These are phyloP conservation scores for Zingel zingel DNA, from an alignment of 2,113 vertebrate genomes.

Conservation along the genomic window DNA sequence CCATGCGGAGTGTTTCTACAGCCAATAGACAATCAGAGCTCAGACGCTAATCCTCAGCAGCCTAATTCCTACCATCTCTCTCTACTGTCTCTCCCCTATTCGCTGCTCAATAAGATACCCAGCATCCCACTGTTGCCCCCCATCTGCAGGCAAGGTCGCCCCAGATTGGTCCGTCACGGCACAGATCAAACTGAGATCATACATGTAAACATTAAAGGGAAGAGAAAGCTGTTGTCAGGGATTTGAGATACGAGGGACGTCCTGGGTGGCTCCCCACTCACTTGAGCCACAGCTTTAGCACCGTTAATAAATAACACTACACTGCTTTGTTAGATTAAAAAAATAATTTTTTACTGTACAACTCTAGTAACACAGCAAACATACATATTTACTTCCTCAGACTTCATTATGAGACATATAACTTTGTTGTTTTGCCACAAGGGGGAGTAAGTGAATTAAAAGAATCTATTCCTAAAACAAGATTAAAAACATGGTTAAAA, in stretches of 20 bases:
- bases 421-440: constrained; percentile 68
- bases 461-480: constrained; percentile 34
- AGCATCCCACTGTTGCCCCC: constrained; percentile 56
- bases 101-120: constrained; percentile 22
- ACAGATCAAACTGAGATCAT: constrained; percentile 49
- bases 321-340: constrained; percentile 21
- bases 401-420: background rate
- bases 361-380: background rate
- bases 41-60: constrained; percentile 76
- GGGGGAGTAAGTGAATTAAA: constrained; percentile 72
- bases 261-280: background rate
- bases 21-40: constrained; percentile 71
- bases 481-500: constrained; percentile 66
- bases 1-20: constrained; percentile 23
- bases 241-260: constrained; percentile 37
- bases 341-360: background rate
- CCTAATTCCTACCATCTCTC: constrained; percentile 69
- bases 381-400: background rate
- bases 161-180: constrained; percentile 59
- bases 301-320: constrained; percentile 29
- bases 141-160: constrained; percentile 19
- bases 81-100: constrained; percentile 19
- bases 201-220: constrained; percentile 53
- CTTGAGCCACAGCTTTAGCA: constrained; percentile 14
- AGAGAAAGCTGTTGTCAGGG: constrained; percentile 53